Base-by-base conservation (phyloP, 2,888 invertebrate genomes). In the Agrochola macilenta region DNA sequence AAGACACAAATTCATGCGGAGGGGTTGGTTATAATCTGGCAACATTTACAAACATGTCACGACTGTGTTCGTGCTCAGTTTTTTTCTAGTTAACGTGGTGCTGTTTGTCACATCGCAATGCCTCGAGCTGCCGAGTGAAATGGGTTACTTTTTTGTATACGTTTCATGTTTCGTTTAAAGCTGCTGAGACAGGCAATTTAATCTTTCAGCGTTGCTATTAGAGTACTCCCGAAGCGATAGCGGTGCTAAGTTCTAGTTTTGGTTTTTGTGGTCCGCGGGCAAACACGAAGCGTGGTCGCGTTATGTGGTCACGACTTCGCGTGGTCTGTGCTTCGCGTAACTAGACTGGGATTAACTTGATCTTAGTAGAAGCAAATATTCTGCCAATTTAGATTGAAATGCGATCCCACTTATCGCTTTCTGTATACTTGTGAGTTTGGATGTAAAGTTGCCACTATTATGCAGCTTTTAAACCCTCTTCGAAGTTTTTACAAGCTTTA, bases 21-120 rank as follows among this genome's bases (percentile, higher is more conserved):
- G 94, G 83, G 92, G 93, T 91, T 92, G 90, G 88, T 85, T 88
- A 90, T 93, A 93, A 94, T 93, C 92, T 92, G 80, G 89, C 87
- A 88, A 92, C 93, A 94, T 96, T 95, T 93, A 93, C 90, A 95
- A 93, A 91, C 95, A 86, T 90, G 94, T 95, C 96, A 96, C 96
- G 95, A 91, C 83, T 89, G 86, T 82, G 87, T 89, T 90, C 90
- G 90, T 88, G 88, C 82, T 87, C 78, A 81, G 87, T 83, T 88
- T 83, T 87, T 94, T 93, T 92, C 89, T 92, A 89, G 89, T 91
- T 91, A 90, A 90, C 91, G 90, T 92, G 89, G 89, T 89, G 91
- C 84, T 85, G 90, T 91, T 91, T 92, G 91, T 93, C 92, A 91
- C 89, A 91, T 86, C 81, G 88, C 91, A 86, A 81, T 85, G 87